A percentile compares a stretch with the other conserved stretches of the same genome.
These are phyloP conservation scores for Ceratotherium simum DNA, from an alignment of 2,113 vertebrate genomes.

Conservation along the genomic window DNA sequence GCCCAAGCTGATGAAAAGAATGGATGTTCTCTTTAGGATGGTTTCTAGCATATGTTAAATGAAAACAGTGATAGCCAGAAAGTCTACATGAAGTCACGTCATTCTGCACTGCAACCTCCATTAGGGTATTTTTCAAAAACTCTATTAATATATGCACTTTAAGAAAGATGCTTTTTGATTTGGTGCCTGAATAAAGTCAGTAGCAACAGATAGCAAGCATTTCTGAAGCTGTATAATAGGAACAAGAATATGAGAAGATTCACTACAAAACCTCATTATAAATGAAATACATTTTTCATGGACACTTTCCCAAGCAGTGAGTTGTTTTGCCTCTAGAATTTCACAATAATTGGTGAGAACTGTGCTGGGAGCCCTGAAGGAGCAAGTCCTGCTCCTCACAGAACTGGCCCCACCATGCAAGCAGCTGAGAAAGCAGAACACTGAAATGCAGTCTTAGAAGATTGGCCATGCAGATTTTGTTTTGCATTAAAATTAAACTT, in stretches of 20 bases:
- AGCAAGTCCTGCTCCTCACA: background rate
- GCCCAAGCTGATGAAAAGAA: background rate
- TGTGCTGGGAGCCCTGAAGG: background rate
- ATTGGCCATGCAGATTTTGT: slow-evolving; percentile 3
- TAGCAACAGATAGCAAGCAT: background rate
- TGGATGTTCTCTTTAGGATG: background rate
- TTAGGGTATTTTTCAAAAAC: slow-evolving; percentile 13
- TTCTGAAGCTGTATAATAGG: background rate
- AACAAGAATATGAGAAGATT: slow-evolving; percentile 15
- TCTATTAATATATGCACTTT: background rate
- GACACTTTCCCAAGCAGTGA: background rate
- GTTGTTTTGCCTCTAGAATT: slow-evolving; percentile 43
- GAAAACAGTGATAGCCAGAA: background rate
- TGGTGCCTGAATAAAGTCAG: background rate
- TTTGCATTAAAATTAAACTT: slow-evolving; percentile 65
- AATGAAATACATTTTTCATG: background rate
- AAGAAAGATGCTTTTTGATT: slow-evolving; percentile 3
- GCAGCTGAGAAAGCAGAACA: slow-evolving; percentile 37
- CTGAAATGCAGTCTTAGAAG: slow-evolving; percentile 47
- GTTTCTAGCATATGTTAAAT: background rate
- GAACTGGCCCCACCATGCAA: fast-evolving
- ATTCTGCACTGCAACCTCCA: background rate
- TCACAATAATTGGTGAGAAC: slow-evolving; percentile 1
- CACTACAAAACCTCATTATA: slow-evolving; percentile 28
- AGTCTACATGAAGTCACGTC: background rate